Evolutionary conservation across 2,888 invertebrate genomes (phyloP), one percentile per base, ranked within the genome.

Genomic region (Cephus pulcher): DNA sequence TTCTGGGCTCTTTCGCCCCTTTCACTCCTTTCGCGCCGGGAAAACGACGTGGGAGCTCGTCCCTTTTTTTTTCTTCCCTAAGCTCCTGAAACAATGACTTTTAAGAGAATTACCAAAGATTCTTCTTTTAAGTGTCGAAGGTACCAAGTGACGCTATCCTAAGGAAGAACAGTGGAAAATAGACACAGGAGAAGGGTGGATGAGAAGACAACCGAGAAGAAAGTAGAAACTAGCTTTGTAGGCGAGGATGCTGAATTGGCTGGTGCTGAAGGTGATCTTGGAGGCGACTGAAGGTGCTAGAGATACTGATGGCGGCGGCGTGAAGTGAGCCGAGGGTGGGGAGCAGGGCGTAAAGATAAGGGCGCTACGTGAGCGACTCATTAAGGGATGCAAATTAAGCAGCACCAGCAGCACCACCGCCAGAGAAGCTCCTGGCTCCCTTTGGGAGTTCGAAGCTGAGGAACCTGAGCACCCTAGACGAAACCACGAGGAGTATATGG

Each of bases 381-480:
- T 90, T 90, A 90, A 90, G 89, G 89, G 89, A 90, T 90, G 90
- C 90, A 90, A 90, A 90, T 90, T 90, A 89, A 88, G 32, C 33
- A 30, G 40, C 34, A 33, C n/a, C 35, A 2, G 33, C 33, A 33
- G 33, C 32, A 32, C 32, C 32, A 32, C 56, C 40, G 68, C 34
- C 73, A 70, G 34, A n/a, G 71, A 34, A 12, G 4, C 37, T 79
- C 79, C 82, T 83, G 81, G 81, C 82, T 85, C 80, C 83, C 34
- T 82, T 84, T 74, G 84, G 85, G 85, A 87, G 80, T 88, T 87
- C 80, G 83, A 77, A 76, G 78, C 84, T 76, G 82, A 83, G 80
- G 81, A 78, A 23, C 9, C 40, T 23, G 23, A 56, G 56, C 23
- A 56, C 56, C 56, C 56, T 56, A 56, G 56, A 56, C 23, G 56